Conservation (phyloP, 1,140 invertebrate species). For the Pantala flavescens region DNA sequence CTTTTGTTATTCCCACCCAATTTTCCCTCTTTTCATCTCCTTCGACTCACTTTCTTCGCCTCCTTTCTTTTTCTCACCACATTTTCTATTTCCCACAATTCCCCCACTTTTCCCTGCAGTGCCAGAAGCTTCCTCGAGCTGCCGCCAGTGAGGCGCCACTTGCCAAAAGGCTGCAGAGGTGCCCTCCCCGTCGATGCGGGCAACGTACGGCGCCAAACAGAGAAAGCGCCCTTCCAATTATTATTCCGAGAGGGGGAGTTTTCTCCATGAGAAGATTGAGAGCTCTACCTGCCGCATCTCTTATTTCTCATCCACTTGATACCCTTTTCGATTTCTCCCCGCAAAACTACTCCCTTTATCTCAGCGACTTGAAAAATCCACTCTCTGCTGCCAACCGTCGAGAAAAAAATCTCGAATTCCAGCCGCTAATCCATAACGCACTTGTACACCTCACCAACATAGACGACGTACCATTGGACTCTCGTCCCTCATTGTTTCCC, state of each 20-base stretch:
- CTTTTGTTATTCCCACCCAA: too few species aligned
- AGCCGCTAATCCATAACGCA: neutral
- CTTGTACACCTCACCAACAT: neutral
- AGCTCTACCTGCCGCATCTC: too few species aligned
- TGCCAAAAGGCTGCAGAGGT: constrained; percentile 7
- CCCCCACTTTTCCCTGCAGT: neutral
- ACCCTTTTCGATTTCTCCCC: neutral
- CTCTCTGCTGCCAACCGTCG: neutral
- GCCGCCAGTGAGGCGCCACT: neutral
- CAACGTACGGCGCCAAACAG: neutral
- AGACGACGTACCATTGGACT: neutral
- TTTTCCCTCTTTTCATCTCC: too few species aligned
- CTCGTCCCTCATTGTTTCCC: neutral
- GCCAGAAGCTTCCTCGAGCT: neutral
- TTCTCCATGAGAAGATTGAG: too few species aligned
- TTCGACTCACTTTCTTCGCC: neutral
- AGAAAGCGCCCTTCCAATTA: too few species aligned
- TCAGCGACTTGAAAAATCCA: neutral
- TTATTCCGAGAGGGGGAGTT: too few species aligned
- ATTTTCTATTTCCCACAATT: neutral
- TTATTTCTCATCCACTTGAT: too few species aligned
- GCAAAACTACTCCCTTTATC: neutral
- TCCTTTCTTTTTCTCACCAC: neutral
- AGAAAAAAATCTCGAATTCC: neutral
- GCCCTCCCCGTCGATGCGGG: neutral